These are phyloP conservation scores for Dicaeum eximium DNA, from an alignment of 2,113 vertebrate species.

Conservation along the genomic window DNA sequence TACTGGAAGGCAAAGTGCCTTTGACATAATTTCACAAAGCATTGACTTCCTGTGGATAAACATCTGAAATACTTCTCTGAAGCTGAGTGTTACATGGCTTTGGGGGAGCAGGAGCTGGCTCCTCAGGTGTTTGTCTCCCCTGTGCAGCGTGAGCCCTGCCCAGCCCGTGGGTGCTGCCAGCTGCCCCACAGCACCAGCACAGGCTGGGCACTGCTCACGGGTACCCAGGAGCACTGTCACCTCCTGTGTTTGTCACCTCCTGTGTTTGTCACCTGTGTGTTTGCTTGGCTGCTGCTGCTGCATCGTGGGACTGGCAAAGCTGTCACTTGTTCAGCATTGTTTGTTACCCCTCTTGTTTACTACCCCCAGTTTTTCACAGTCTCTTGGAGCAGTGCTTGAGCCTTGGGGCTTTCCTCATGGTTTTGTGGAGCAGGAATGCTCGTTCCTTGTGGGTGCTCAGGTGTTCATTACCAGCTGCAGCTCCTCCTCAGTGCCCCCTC, in stretches of 20 bases:
- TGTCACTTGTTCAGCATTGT: neutral
- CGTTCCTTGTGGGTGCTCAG: accelerated
- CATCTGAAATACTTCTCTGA: neutral
- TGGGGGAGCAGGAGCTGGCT: accelerated
- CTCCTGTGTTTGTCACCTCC: too few species aligned
- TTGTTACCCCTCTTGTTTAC: neutral
- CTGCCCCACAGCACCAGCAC: neutral
- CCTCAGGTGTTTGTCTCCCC: neutral
- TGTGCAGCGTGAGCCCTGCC: neutral
- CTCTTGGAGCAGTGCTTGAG: neutral
- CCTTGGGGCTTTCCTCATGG: neutral
- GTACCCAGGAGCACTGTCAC: neutral
- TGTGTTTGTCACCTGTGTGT: too few species aligned
- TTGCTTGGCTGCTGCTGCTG: neutral
- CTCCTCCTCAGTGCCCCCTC: accelerated
- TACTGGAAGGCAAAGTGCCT: neutral
- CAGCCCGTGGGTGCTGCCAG: accelerated
- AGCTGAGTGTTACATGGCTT: neutral
- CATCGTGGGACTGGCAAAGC: neutral
- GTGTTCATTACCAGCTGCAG: neutral
- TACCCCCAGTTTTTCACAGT: neutral
- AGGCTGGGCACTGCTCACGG: neutral
- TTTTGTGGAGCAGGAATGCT: neutral
- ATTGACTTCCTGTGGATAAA: neutral
- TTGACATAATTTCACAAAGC: neutral